A percentile compares a stretch with the other conserved stretches of the same genome.
Evolutionary conservation across 2,113 vertebrate genomes (phyloP).

Genomic region (Pseudopodoces humilis): DNA sequence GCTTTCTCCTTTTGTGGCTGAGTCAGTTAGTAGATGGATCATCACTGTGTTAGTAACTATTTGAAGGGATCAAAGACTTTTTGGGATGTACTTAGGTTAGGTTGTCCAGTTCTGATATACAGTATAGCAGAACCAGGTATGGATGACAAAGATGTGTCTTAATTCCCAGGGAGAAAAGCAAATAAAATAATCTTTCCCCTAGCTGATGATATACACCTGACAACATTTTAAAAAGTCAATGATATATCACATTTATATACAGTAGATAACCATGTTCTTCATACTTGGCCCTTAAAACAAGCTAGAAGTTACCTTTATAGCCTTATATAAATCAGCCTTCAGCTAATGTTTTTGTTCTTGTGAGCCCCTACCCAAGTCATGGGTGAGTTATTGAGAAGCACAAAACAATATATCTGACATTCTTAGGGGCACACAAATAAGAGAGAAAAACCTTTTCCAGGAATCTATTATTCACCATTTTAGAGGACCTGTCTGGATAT

Average conservation of each 20-base stretch:
- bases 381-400: background rate
- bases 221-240: background rate
- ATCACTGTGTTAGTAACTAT: background rate
- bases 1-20: accelerated
- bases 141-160: background rate
- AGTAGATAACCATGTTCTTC: background rate
- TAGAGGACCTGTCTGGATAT: background rate
- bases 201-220: accelerated
- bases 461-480: background rate
- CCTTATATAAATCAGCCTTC: background rate
- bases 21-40: background rate
- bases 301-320: background rate
- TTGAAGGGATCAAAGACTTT: background rate
- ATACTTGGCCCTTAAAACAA: background rate
- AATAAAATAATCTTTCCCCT: background rate
- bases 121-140: background rate
- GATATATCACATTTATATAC: accelerated
- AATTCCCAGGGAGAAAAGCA: background rate
- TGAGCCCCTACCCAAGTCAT: background rate
- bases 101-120: background rate
- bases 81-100: background rate
- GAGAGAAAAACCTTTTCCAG: background rate
- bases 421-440: background rate
- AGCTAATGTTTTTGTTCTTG: background rate
- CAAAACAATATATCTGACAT: background rate